A percentile compares a stretch with the other conserved stretches of the same genome.
phyloP scores from a whole-genome alignment of 2,113 vertebrate species.

The Phylloscopus whistleri region DNA sequence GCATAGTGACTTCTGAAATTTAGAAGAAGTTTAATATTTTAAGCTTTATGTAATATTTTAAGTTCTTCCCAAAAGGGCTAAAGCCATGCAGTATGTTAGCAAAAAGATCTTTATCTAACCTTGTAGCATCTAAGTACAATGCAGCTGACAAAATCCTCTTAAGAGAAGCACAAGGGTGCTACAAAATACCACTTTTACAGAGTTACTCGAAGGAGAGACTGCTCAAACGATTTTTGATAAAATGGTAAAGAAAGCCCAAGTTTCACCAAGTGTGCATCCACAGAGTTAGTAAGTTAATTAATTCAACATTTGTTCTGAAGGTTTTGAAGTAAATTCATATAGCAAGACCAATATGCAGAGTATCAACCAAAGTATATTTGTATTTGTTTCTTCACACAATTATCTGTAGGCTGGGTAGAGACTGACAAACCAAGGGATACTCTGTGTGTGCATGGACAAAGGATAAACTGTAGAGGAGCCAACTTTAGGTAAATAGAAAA shows the following conservation, averaged over 20 bases:
- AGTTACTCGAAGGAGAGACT: not conserved
- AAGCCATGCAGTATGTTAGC: accelerated
- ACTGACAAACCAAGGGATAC: not conserved
- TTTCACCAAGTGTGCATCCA: not conserved
- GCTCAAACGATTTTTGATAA: not conserved
- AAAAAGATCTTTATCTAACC: not conserved
- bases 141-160: not conserved
- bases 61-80: not conserved
- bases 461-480: not conserved
- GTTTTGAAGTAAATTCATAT: not conserved
- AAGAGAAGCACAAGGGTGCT: not conserved
- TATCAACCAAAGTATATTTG: not conserved
- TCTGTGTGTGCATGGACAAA: not conserved
- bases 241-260: not conserved
- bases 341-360: not conserved
- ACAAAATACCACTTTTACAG: not conserved
- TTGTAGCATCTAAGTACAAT: not conserved
- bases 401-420: not conserved
- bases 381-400: not conserved
- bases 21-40: not conserved
- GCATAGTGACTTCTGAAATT: not conserved
- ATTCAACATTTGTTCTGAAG: not conserved
- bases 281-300: not conserved
- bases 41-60: not conserved
- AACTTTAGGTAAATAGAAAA: not conserved